These are phyloP conservation scores for Microtus montanus DNA, from an alignment of 2,113 vertebrate genomes.

Conservation along the genomic window DNA sequence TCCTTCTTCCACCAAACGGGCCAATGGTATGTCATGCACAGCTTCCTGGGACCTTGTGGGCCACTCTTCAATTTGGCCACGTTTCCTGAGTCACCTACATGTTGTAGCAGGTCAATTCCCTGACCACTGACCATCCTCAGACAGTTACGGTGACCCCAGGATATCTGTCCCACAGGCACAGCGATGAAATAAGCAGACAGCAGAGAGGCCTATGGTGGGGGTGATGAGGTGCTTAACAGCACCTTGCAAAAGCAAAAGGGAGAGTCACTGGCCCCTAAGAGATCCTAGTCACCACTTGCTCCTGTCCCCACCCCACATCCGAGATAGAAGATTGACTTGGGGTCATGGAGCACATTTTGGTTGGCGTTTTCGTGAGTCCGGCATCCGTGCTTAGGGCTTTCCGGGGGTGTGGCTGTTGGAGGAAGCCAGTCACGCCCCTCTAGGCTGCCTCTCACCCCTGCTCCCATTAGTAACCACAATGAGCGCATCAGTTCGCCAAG, in stretches of 20 bases:
- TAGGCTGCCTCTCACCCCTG: not conserved
- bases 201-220: not conserved
- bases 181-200: not conserved
- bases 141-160: not conserved
- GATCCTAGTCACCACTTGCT: not conserved
- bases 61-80: not conserved
- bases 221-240: not conserved
- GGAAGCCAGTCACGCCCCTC: not conserved
- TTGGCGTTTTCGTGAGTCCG: not conserved
- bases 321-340: not conserved
- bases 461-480: not conserved
- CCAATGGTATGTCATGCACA: not conserved
- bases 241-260: not conserved
- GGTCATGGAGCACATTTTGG: too few species aligned
- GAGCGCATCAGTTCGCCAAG: not conserved
- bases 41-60: not conserved
- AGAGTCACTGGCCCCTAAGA: not conserved
- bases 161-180: not conserved
- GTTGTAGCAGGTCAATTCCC: not conserved
- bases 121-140: too few species aligned
- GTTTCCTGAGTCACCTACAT: not conserved
- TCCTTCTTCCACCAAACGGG: not conserved
- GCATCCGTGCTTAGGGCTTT: not conserved
- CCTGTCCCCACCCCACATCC: too few species aligned
- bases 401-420: not conserved